Conservation (phyloP, 2,797 vertebrate genomes). For the Diglossa cyanea region DNA sequence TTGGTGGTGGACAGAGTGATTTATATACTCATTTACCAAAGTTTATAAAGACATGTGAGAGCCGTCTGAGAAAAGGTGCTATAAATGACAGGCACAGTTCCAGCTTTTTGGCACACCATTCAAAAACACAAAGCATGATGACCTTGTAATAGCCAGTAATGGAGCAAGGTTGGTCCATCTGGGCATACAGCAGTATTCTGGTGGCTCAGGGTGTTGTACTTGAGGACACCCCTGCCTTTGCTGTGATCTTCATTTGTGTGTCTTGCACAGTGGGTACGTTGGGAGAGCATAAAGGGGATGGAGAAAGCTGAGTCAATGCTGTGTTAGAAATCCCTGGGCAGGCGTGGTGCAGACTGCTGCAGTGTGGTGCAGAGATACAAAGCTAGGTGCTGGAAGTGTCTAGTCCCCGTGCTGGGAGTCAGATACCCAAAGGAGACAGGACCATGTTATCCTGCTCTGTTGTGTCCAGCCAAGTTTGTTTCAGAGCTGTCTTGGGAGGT, state of each 20-base stretch:
- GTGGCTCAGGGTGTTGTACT: background rate
- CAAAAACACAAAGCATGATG: background rate
- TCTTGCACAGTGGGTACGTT: background rate
- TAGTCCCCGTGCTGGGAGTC: background rate
- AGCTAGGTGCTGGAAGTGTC: background rate
- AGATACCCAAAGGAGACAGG: background rate
- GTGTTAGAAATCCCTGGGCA: background rate
- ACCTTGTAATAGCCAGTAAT: background rate
- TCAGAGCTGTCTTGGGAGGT: background rate
- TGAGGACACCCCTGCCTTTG: background rate
- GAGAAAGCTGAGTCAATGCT: background rate
- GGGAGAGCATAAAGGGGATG: background rate
- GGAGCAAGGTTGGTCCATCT: background rate
- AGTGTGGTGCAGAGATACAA: background rate
- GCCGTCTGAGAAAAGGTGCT: conserved; percentile 5
- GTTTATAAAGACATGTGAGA: conserved; percentile 43
- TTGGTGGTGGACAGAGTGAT: conserved; percentile 14
- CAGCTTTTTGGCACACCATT: background rate
- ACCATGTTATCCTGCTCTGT: accelerated
- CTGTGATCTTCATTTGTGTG: background rate
- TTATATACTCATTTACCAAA: conserved; percentile 41
- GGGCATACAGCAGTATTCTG: background rate
- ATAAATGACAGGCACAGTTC: background rate
- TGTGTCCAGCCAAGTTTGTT: background rate
- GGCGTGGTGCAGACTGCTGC: background rate